These are phyloP conservation scores for Aldrovandia affinis DNA, from an alignment of 2,797 vertebrate species.

Conservation along the genomic window DNA sequence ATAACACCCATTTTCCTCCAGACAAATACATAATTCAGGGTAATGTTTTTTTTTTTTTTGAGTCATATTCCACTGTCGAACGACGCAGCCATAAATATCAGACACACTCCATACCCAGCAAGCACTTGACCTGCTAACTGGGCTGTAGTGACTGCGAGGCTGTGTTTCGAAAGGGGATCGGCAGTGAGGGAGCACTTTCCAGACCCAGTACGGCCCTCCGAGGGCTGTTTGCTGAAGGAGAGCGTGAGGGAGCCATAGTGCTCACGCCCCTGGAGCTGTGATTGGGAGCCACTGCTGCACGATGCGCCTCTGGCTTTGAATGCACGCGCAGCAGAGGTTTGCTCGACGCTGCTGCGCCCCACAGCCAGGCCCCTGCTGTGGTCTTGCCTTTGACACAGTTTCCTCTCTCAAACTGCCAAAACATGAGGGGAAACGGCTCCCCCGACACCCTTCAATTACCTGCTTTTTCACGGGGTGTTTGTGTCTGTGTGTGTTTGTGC, in stretches of 20 bases:
- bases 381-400: slow-evolving; percentile 40
- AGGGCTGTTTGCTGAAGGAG: background rate
- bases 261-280: slow-evolving; percentile 1
- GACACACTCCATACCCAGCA: slow-evolving; percentile 1
- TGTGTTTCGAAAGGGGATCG: background rate
- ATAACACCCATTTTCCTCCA: background rate
- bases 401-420: slow-evolving; percentile 33
- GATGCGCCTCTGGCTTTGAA: background rate
- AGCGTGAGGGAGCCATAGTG: background rate
- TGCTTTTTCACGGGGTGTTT: background rate
- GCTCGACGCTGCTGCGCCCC: background rate
- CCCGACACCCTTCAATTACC: slow-evolving; percentile 6
- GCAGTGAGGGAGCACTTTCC: background rate
- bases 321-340: background rate
- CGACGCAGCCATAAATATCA: slow-evolving; percentile 5
- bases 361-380: background rate
- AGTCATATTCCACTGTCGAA: background rate
- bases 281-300: background rate
- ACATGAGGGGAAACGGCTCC: slow-evolving; percentile 16
- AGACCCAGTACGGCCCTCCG: background rate
- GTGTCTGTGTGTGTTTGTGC: slow-evolving; percentile 6
- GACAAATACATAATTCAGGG: background rate
- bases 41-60: background rate
- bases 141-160: slow-evolving; percentile 1
- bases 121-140: slow-evolving; percentile 10